phyloP scores from a whole-genome alignment of 2,797 vertebrate genomes.

The Halcyon badia region DNA sequence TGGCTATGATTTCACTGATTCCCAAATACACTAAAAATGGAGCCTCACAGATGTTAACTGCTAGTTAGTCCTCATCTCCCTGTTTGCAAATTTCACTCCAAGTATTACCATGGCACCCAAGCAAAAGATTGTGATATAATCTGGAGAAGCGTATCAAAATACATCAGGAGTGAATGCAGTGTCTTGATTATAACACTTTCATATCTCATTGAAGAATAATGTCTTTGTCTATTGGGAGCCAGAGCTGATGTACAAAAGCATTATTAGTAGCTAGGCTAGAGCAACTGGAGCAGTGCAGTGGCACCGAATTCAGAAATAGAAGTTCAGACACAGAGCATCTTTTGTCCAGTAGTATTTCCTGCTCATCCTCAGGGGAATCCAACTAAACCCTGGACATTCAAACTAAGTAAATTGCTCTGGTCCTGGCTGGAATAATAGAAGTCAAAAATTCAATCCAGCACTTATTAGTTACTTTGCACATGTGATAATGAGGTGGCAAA shows the following conservation, averaged over 20 bases:
- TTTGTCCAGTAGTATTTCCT: constrained; percentile 68
- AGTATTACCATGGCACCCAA: neutral
- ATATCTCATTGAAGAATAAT: constrained; percentile 5
- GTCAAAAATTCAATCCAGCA: constrained; percentile 79
- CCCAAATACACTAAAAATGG: neutral
- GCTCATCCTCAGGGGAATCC: constrained; percentile 63
- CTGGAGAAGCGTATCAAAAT: neutral
- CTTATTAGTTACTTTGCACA: constrained; percentile 77
- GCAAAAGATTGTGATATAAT: neutral
- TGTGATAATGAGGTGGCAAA: constrained; percentile 57
- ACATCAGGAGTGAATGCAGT: neutral
- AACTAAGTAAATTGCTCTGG: constrained; percentile 75
- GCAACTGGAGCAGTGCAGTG: neutral
- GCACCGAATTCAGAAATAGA: constrained; percentile 56
- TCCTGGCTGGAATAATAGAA: constrained; percentile 75
- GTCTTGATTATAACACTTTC: constrained; percentile 11
- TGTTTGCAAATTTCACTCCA: neutral
- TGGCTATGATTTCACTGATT: neutral
- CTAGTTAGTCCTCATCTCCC: neutral
- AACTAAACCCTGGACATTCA: constrained; percentile 61
- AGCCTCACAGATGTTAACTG: neutral
- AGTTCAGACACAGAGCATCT: constrained; percentile 40
- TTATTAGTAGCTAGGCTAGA: constrained; percentile 20
- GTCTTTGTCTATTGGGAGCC: constrained; percentile 1
- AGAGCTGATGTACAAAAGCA: constrained; percentile 9